Evolutionary conservation across 2,888 invertebrate species (phyloP).

Genomic region (Steinernema carpocapsae): DNA sequence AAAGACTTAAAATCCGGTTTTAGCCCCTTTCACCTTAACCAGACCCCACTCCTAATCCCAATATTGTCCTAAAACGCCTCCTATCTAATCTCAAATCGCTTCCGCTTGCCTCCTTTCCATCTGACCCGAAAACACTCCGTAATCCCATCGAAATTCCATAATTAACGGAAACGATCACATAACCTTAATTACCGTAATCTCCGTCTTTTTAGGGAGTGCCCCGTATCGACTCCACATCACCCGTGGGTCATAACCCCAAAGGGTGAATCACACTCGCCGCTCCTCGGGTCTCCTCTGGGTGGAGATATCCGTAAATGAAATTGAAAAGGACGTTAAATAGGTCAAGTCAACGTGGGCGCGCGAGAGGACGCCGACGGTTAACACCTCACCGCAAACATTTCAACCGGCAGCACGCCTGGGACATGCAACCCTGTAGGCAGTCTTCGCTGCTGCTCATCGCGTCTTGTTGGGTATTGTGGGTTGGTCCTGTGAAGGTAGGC

Average conservation of each 20-base stretch:
- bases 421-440: background rate
- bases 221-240: too few relatives aligned
- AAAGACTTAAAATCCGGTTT: too few relatives aligned
- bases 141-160: background rate
- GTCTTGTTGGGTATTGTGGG: background rate
- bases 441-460: background rate
- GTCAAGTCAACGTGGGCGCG: background rate
- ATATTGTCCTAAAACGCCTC: too few relatives aligned
- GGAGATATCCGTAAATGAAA: conserved; percentile 14
- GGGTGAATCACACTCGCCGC: too few relatives aligned
- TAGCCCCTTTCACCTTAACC: too few relatives aligned
- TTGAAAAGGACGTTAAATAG: conserved; percentile 18
- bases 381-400: conserved; percentile 15
- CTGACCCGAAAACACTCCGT: too few relatives aligned
- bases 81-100: too few relatives aligned
- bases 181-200: background rate
- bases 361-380: background rate
- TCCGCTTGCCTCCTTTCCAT: too few relatives aligned
- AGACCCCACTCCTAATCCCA: too few relatives aligned
- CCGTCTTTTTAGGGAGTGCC: background rate
- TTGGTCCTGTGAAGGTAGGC: too few relatives aligned
- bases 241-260: too few relatives aligned
- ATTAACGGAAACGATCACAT: background rate
- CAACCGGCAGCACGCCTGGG: background rate
- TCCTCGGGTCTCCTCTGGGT: too few relatives aligned